A percentile compares a stretch with the other conserved stretches of the same genome.
Evolutionary conservation across 1,140 invertebrate genomes (phyloP).

Genomic region (Colletes gigas): DNA sequence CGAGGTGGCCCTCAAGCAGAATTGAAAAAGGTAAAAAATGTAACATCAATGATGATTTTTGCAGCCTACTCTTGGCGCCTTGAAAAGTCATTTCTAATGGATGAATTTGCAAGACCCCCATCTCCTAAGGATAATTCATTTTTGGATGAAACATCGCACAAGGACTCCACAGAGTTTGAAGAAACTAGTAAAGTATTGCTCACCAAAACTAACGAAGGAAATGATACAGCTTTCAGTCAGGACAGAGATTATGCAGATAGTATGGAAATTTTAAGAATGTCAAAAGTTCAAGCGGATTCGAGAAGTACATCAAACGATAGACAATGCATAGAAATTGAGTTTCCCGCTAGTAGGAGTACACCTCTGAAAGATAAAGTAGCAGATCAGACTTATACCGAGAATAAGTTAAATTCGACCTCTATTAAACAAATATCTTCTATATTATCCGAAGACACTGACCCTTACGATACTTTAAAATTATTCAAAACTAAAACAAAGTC

Average conservation of each 20-base stretch:
- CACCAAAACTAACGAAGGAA: conserved; percentile 13
- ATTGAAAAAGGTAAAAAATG: conserved; percentile 90
- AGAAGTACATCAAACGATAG: conserved; percentile 20
- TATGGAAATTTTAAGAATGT: conserved; percentile 24
- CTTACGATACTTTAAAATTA: conserved; percentile 77
- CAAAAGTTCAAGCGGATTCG: conserved; percentile 33
- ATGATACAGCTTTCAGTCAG: neutral
- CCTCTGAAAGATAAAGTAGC: conserved; percentile 26
- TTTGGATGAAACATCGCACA: conserved; percentile 74
- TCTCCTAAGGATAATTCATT: conserved; percentile 79
- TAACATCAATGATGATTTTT: conserved; percentile 91
- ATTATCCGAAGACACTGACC: conserved; percentile 65
- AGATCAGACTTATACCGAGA: conserved; percentile 32
- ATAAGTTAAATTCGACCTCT: conserved; percentile 51
- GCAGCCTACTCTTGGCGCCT: conserved; percentile 95
- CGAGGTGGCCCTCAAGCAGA: conserved; percentile 90
- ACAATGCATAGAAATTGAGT: conserved; percentile 45
- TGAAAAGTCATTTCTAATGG: conserved; percentile 95
- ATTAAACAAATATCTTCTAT: conserved; percentile 71
- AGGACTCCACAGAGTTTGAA: conserved; percentile 59
- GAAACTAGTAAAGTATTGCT: conserved; percentile 18
- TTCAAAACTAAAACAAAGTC: conserved; percentile 71
- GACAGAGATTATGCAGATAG: conserved; percentile 6
- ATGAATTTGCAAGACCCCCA: conserved; percentile 87
- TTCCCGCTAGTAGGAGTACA: conserved; percentile 18